phyloP scores from a whole-genome alignment of 2,888 invertebrate genomes.

The Epicampocera succincta region DNA sequence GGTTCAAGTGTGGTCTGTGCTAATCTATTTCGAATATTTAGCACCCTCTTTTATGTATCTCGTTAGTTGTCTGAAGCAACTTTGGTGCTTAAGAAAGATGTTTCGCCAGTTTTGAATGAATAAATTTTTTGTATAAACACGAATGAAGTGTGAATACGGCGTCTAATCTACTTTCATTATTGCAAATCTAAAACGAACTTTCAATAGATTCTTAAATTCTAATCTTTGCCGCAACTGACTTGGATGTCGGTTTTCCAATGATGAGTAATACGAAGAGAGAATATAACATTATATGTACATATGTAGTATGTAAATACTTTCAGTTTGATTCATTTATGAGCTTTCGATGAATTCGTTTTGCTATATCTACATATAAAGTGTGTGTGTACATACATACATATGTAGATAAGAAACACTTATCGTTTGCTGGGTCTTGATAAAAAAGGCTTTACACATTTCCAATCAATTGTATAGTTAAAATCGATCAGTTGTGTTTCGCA shows the following conservation, averaged over 20 bases:
- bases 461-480: slow-evolving; percentile 34
- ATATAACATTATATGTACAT: slow-evolving; percentile 2
- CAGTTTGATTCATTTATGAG: slow-evolving; percentile 13
- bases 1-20: no score
- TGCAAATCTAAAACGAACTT: slow-evolving; percentile 8
- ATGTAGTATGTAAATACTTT: slow-evolving; percentile 13
- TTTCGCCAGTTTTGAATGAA: no score
- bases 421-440: slow-evolving; percentile 48
- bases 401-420: slow-evolving; percentile 22
- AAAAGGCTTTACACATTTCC: slow-evolving; percentile 40
- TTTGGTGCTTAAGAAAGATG: no score
- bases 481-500: slow-evolving; percentile 61
- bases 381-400: not conserved
- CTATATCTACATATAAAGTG: slow-evolving; percentile 57
- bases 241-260: not conserved
- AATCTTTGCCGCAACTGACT: slow-evolving; percentile 14
- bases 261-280: slow-evolving; percentile 30
- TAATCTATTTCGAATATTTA: no score
- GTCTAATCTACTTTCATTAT: not conserved
- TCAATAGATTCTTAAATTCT: slow-evolving; percentile 15
- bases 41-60: no score
- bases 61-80: no score
- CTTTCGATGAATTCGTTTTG: slow-evolving; percentile 26
- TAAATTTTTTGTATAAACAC: not conserved
- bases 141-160: not conserved